A percentile compares a stretch with the other conserved stretches of the same genome.
Evolutionary conservation across 2,888 invertebrate species (phyloP).

Genomic region (Julus scanicus): DNA sequence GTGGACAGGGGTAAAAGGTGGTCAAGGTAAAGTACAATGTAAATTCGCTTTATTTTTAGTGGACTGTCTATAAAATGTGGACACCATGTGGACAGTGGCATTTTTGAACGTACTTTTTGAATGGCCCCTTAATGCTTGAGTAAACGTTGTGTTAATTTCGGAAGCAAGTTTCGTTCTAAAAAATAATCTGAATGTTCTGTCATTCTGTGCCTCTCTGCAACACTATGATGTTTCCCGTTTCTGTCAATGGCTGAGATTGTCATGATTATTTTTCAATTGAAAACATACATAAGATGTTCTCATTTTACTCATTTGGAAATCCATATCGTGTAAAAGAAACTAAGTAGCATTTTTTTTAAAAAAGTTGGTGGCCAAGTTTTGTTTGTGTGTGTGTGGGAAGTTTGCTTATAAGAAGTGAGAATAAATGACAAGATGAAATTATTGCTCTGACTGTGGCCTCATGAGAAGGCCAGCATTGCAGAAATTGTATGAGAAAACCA

Average conservation of each 20-base stretch:
- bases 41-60: no score
- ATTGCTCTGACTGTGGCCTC: background rate
- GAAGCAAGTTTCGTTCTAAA: no score
- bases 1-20: no score
- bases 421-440: slow-evolving; percentile 5
- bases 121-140: no score
- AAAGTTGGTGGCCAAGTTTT: slow-evolving; percentile 3
- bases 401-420: background rate
- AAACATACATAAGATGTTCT: background rate
- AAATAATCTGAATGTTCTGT: no score
- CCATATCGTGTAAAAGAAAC: background rate
- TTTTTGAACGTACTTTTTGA: no score
- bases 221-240: no score
- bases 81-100: no score
- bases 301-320: background rate
- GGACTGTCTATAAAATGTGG: no score
- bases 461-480: background rate
- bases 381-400: slow-evolving; percentile 20
- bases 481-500: background rate
- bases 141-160: no score
- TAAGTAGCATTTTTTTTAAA: background rate
- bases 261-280: background rate
- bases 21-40: no score
- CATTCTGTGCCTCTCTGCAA: no score
- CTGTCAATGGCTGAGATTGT: background rate